Evolutionary conservation across 1,140 invertebrate genomes (phyloP).

Genomic region (Bombus vancouverensis): DNA sequence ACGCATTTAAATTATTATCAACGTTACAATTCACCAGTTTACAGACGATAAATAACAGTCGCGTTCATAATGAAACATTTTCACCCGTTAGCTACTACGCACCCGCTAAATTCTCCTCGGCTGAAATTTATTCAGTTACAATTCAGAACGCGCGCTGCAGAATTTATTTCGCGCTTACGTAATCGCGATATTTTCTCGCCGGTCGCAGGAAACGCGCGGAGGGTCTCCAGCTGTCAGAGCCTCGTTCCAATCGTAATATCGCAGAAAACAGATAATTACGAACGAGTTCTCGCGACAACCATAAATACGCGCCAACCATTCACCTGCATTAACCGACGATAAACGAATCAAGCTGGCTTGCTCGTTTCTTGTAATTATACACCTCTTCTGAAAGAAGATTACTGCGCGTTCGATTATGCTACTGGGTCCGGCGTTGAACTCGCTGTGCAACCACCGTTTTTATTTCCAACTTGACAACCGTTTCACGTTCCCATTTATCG

Average conservation of each 20-base stretch:
- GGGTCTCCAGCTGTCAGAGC: not conserved
- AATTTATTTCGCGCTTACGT: conserved; percentile 43
- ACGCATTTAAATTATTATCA: conserved; percentile 44
- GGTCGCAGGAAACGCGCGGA: not conserved
- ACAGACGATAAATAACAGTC: conserved; percentile 32
- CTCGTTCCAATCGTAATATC: not conserved
- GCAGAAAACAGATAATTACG: conserved; percentile 8
- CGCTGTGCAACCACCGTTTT: too few relatives aligned
- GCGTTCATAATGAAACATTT: conserved; percentile 50
- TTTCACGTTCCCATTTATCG: too few relatives aligned
- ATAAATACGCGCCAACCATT: not conserved
- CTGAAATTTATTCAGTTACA: conserved; percentile 33
- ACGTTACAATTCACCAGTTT: conserved; percentile 40
- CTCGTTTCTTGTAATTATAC: not conserved
- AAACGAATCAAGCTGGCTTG: not conserved
- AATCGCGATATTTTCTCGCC: conserved; percentile 18
- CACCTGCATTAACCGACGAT: not conserved
- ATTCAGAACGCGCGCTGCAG: conserved; percentile 2
- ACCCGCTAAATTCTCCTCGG: conserved; percentile 29
- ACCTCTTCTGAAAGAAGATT: not conserved
- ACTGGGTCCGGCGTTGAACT: too few relatives aligned
- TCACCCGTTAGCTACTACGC: conserved; percentile 33
- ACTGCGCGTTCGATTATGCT: not conserved
- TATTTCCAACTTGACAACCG: too few relatives aligned
- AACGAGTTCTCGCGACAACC: conserved; percentile 3